phyloP scores from a whole-genome alignment of 2,797 vertebrate species.

The Clarias fuscus region DNA sequence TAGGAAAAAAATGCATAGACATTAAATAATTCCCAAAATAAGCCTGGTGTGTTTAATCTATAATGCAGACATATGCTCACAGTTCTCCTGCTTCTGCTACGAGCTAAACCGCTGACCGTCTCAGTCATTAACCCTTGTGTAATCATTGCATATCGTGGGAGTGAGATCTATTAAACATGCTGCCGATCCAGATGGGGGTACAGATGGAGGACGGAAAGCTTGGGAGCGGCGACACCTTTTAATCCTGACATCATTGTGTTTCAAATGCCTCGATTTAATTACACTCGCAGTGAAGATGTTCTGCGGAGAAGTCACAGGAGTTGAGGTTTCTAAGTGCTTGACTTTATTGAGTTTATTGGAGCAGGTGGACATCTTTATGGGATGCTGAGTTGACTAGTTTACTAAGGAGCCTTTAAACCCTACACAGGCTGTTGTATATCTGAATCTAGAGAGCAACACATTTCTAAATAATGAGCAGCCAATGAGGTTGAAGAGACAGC shows the following conservation, averaged over 20 bases:
- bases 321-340: constrained; percentile 9
- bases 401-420: constrained; percentile 60
- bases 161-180: constrained; percentile 46
- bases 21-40: constrained; percentile 2
- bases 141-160: constrained; percentile 44
- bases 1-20: not conserved
- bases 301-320: not conserved
- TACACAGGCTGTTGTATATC: constrained; percentile 57
- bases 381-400: constrained; percentile 58
- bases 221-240: not conserved
- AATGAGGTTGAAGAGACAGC: no score
- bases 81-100: constrained; percentile 39
- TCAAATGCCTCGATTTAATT: constrained; percentile 2
- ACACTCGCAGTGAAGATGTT: not conserved
- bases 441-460: constrained; percentile 52
- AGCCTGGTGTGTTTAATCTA: constrained; percentile 30
- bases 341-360: constrained; percentile 36
- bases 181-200: constrained; percentile 32
- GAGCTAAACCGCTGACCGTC: constrained; percentile 49
- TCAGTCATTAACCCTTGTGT: constrained; percentile 53
- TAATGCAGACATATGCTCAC: constrained; percentile 42
- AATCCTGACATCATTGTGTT: constrained; percentile 14
- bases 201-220: constrained; percentile 38
- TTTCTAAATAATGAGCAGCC: constrained; percentile 46
- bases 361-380: constrained; percentile 64